Conservation (phyloP, 2,888 invertebrate species). For the Athrips mouffetella region DNA sequence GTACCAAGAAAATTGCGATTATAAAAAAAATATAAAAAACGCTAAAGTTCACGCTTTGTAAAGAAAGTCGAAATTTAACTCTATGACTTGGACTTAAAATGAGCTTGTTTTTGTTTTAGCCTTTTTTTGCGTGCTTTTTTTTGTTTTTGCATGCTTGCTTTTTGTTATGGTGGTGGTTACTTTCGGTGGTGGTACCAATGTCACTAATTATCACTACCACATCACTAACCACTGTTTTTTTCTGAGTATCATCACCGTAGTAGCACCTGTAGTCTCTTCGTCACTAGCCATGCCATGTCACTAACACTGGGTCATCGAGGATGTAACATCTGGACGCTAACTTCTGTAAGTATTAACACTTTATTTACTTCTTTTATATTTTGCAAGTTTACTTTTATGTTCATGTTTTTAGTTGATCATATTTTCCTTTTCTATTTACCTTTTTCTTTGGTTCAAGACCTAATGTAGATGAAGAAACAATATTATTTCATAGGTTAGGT, state of each 20-base stretch:
- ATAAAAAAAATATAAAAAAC: no score
- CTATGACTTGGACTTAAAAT: no score
- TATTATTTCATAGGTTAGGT: no score
- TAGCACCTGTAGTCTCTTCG: conserved; percentile 42
- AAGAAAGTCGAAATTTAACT: no score
- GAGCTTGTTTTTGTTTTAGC: neutral
- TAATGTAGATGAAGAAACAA: no score
- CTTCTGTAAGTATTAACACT: conserved; percentile 2
- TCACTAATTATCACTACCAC: conserved; percentile 21
- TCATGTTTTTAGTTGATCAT: neutral
- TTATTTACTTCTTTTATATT: neutral
- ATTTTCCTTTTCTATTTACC: no score
- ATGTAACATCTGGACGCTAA: no score
- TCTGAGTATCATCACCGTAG: conserved; percentile 63
- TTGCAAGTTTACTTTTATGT: neutral
- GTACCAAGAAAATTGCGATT: no score
- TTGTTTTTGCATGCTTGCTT: conserved; percentile 21
- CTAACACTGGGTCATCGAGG: no score
- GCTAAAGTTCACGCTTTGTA: no score
- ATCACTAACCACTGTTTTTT: conserved; percentile 65
- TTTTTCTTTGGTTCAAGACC: no score
- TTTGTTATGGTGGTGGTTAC: conserved; percentile 42
- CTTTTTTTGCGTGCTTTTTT: conserved; percentile 17
- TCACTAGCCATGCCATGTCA: conserved; percentile 28
- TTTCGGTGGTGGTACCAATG: conserved; percentile 44